Percentiles rank a stretch among this genome's conserved stretches.
Conservation (phyloP, 2,113 vertebrate species). For the Cricetomys ansorgei region DNA sequence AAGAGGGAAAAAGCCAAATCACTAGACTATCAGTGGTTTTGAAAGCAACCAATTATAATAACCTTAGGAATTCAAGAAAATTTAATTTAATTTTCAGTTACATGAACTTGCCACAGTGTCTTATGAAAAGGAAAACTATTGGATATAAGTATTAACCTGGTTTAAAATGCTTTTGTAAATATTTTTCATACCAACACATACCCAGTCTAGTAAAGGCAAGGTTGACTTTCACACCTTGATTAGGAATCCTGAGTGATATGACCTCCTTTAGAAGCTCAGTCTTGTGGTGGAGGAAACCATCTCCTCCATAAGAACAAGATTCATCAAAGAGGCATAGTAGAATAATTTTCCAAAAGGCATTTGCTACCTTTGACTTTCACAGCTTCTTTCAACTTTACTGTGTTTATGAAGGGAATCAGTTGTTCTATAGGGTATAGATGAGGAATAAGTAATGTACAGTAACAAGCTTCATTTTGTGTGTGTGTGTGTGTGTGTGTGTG, state of each 20-base stretch:
- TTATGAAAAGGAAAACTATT: neutral
- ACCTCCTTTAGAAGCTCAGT: neutral
- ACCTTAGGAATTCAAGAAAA: neutral
- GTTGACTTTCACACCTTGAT: fast-evolving
- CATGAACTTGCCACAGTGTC: neutral
- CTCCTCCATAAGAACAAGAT: neutral
- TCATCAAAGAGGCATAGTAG: neutral
- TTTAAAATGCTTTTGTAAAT: neutral
- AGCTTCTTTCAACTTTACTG: neutral
- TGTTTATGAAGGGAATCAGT: neutral
- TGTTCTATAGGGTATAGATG: neutral
- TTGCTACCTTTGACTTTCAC: neutral
- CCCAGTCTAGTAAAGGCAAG: neutral
- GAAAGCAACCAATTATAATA: neutral
- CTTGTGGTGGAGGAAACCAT: neutral
- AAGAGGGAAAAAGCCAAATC: neutral
- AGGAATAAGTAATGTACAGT: neutral
- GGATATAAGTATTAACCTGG: neutral
- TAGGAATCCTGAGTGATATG: neutral
- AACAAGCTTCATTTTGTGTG: neutral
- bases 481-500: neutral
- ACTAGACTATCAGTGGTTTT: neutral
- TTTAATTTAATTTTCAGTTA: neutral
- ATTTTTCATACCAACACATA: neutral
- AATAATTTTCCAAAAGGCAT: neutral